These are phyloP conservation scores for Mesocentrotus franciscanus DNA, from an alignment of 53 echinoderm and acorn worm genomes.

Conservation along the genomic window DNA sequence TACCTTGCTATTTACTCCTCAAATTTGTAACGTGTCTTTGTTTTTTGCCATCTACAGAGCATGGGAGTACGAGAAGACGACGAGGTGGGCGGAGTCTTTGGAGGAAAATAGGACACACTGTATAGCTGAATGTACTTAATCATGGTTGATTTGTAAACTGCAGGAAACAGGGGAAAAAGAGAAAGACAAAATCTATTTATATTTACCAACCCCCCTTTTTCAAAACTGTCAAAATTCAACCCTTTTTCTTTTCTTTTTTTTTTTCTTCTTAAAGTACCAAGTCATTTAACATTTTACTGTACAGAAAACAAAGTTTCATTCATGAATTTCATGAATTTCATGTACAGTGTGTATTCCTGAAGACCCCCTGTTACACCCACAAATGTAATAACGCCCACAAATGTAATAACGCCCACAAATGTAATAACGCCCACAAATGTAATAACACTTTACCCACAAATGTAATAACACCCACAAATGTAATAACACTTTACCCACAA, in stretches of 20 bases:
- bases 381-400: too few relatives aligned
- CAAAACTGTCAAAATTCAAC: background rate
- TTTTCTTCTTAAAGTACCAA: background rate
- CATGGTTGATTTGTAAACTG: background rate
- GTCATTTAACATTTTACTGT: background rate
- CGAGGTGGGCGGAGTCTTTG: constrained; percentile 71
- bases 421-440: too few relatives aligned
- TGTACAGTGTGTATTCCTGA: too few relatives aligned
- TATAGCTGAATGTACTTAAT: constrained; percentile 9
- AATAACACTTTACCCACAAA: too few relatives aligned
- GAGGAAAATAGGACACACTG: constrained; percentile 44
- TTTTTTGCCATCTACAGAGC: constrained; percentile 70
- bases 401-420: too few relatives aligned
- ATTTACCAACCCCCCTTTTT: background rate
- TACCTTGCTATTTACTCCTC: background rate
- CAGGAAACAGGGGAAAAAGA: background rate
- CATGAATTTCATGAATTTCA: background rate
- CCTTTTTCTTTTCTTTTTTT: background rate
- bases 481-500: too few relatives aligned
- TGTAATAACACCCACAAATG: too few relatives aligned
- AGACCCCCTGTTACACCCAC: too few relatives aligned
- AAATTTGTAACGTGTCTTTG: background rate
- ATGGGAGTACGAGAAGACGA: constrained; percentile 90
- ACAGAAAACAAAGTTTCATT: background rate
- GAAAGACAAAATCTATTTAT: constrained; percentile 23